These are phyloP conservation scores for Oryzias javanicus DNA, from an alignment of 2,113 vertebrate genomes.

Conservation along the genomic window DNA sequence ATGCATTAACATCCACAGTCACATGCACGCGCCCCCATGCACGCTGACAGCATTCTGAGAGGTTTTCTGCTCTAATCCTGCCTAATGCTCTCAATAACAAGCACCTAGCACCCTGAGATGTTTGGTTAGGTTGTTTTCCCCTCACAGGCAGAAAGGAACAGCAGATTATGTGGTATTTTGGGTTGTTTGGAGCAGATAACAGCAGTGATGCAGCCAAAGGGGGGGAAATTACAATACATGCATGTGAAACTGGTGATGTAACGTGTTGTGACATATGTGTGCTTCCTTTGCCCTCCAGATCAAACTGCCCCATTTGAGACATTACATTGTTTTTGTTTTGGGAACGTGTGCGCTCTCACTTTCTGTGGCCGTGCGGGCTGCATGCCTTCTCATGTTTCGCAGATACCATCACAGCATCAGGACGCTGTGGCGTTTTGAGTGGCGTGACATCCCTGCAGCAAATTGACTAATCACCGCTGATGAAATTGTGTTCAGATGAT, in stretches of 20 bases:
- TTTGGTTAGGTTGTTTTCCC: constrained; percentile 29
- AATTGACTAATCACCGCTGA: constrained; percentile 27
- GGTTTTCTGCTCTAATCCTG: constrained; percentile 60
- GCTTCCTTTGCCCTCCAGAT: constrained; percentile 29
- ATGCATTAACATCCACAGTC: constrained; percentile 8
- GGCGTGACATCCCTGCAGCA: constrained; percentile 29
- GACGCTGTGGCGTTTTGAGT: constrained; percentile 24
- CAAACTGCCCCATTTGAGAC: constrained; percentile 15
- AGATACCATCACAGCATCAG: constrained; percentile 39
- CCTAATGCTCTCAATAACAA: constrained; percentile 56
- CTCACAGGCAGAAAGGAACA: constrained; percentile 40
- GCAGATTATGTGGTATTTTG: constrained; percentile 53
- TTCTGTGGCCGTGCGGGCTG: not conserved
- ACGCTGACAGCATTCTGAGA: constrained; percentile 24
- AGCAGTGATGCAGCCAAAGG: constrained; percentile 4
- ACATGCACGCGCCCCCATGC: constrained; percentile 8
- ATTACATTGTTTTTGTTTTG: constrained; percentile 3
- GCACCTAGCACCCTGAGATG: constrained; percentile 49
- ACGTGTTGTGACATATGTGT: constrained; percentile 37
- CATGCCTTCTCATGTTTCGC: constrained; percentile 34
- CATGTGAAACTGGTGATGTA: constrained; percentile 29
- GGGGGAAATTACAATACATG: constrained; percentile 1
- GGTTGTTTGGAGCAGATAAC: constrained; percentile 32
- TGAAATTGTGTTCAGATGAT: constrained; percentile 30
- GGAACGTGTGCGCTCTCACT: constrained; percentile 7